phyloP scores from a whole-genome alignment of 1,140 invertebrate genomes.

The Danaus melanippus region DNA sequence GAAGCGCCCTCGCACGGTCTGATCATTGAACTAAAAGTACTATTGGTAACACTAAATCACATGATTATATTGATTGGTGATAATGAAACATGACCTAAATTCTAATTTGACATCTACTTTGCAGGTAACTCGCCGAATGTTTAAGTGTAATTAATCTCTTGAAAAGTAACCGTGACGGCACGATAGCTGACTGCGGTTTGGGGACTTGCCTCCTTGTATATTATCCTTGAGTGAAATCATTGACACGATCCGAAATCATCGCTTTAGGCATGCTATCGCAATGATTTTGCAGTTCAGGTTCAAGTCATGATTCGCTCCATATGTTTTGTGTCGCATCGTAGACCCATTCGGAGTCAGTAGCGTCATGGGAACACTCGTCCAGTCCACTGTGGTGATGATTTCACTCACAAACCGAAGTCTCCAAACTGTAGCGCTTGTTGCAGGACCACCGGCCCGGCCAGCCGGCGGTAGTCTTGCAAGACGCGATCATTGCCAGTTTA shows the following conservation, averaged over 20 bases:
- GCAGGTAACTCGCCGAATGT: constrained; percentile 69
- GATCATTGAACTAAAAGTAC: constrained; percentile 28
- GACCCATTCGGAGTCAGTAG: too few relatives aligned
- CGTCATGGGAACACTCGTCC: too few relatives aligned
- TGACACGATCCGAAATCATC: constrained; percentile 2
- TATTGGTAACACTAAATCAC: constrained; percentile 59
- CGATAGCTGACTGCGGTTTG: constrained; percentile 47
- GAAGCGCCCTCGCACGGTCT: constrained; percentile 42
- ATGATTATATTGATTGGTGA: constrained; percentile 56
- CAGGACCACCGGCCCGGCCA: constrained; percentile 47
- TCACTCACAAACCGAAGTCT: constrained; percentile 31
- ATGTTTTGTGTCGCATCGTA: too few relatives aligned
- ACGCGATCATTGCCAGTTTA: constrained; percentile 59
- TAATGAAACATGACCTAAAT: constrained; percentile 60
- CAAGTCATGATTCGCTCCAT: too few relatives aligned
- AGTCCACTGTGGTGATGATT: constrained; percentile 26
- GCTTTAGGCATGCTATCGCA: neutral
- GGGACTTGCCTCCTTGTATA: constrained; percentile 37
- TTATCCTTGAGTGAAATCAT: constrained; percentile 32
- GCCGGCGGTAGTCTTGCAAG: constrained; percentile 59
- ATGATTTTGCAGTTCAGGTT: too few relatives aligned
- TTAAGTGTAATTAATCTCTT: constrained; percentile 60
- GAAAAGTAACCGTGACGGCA: constrained; percentile 63
- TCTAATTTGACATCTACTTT: constrained; percentile 71
- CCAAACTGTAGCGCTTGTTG: constrained; percentile 51